Conservation (phyloP, 2,113 vertebrate species). For the Onychostoma macrolepis region DNA sequence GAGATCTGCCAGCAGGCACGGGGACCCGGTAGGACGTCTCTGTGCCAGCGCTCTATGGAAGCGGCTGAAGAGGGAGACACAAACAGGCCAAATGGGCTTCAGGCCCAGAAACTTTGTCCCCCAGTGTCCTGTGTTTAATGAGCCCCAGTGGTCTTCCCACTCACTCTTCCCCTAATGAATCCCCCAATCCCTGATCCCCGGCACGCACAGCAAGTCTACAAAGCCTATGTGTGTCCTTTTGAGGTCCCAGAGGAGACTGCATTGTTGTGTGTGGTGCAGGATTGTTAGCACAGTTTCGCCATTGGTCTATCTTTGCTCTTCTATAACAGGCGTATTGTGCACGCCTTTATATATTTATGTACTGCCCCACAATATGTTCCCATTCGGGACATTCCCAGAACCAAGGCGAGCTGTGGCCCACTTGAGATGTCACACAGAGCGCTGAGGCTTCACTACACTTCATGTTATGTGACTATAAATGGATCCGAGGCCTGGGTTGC, state of each 20-base stretch:
- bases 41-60: slow-evolving; percentile 8
- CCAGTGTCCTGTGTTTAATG: slow-evolving; percentile 27
- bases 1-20: background rate
- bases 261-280: background rate
- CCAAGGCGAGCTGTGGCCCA: background rate
- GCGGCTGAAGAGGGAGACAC: background rate
- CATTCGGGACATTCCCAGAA: background rate
- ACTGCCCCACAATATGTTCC: slow-evolving; percentile 8
- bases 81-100: slow-evolving; percentile 19
- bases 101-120: slow-evolving; percentile 22
- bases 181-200: background rate
- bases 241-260: background rate
- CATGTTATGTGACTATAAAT: slow-evolving; percentile 18
- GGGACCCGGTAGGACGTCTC: background rate
- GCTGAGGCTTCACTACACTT: slow-evolving; percentile 2
- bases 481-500: background rate
- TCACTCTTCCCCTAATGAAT: slow-evolving; percentile 26
- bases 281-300: background rate
- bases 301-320: background rate
- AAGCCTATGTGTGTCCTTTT: background rate
- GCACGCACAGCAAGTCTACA: slow-evolving; percentile 19
- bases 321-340: background rate
- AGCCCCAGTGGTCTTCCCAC: slow-evolving; percentile 25
- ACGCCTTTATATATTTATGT: slow-evolving; percentile 26
- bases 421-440: slow-evolving; percentile 9